These are phyloP conservation scores for Cerastis rubricosa DNA, from an alignment of 2,888 invertebrate species.

Conservation along the genomic window DNA sequence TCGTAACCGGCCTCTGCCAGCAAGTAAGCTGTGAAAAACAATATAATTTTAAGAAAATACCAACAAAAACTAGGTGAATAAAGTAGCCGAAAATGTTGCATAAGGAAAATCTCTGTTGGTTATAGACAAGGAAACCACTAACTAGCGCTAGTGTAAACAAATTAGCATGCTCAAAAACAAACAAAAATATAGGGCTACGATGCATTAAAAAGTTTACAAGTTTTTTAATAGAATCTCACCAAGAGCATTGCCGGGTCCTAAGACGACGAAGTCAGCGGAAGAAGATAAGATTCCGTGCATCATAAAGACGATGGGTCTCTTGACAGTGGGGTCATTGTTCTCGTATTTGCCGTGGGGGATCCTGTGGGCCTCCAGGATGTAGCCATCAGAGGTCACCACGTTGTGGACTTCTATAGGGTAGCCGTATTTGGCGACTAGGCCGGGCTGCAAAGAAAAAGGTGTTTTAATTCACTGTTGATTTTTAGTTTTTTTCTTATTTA, in stretches of 20 bases:
- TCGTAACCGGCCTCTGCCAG: slow-evolving; percentile 93
- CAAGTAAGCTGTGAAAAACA: slow-evolving; percentile 74
- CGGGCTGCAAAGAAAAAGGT: slow-evolving; percentile 69
- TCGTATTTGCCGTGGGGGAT: slow-evolving; percentile 76
- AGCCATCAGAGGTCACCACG: slow-evolving; percentile 77
- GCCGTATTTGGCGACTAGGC: slow-evolving; percentile 76
- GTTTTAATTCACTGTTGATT: too few species aligned
- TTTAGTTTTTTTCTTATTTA: too few species aligned
- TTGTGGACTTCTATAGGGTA: slow-evolving; percentile 78
- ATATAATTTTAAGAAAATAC: background rate
- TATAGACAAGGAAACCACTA: background rate
- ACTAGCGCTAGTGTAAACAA: too few species aligned
- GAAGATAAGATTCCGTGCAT: slow-evolving; percentile 81
- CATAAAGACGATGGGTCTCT: slow-evolving; percentile 70
- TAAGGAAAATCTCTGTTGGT: background rate
- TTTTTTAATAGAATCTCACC: too few species aligned
- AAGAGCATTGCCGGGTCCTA: slow-evolving; percentile 75
- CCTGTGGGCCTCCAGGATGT: slow-evolving; percentile 77
- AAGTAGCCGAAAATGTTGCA: background rate
- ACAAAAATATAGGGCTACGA: background rate
- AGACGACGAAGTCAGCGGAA: slow-evolving; percentile 76
- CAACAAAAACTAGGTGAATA: too few species aligned
- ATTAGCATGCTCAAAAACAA: background rate
- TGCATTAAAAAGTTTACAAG: too few species aligned
- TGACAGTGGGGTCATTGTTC: slow-evolving; percentile 66